Evolutionary conservation across 1,140 invertebrate species (phyloP).

Genomic region (Ericerus pela): DNA sequence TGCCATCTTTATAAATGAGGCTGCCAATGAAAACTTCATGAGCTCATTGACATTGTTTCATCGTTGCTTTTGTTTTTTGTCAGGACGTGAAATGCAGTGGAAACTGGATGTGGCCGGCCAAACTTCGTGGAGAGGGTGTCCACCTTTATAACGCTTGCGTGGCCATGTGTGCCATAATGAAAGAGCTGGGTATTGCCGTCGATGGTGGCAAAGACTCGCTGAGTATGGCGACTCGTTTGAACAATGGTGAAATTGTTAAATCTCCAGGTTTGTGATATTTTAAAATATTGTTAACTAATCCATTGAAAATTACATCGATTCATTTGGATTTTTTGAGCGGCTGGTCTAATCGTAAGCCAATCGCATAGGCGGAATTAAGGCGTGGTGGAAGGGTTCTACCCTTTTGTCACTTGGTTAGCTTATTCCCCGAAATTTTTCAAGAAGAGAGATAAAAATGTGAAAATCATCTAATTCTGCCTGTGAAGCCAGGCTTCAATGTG

Average conservation of each 20-base stretch:
- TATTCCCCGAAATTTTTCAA: too few species aligned
- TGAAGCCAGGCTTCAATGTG: too few species aligned
- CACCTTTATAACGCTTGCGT: constrained; percentile 69
- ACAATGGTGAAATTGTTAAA: constrained; percentile 52
- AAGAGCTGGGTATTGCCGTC: constrained; percentile 73
- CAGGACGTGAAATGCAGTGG: constrained; percentile 89
- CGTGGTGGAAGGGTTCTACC: too few species aligned
- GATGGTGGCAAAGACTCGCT: constrained; percentile 97
- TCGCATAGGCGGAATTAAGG: too few species aligned
- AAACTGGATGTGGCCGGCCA: constrained; percentile 99
- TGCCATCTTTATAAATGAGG: not conserved
- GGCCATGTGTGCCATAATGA: constrained; percentile 78
- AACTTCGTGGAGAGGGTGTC: constrained; percentile 79
- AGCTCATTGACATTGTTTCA: not conserved
- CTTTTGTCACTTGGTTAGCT: too few species aligned
- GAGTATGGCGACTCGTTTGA: constrained; percentile 86
- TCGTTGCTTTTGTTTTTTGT: constrained; percentile 2
- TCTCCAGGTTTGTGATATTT: constrained; percentile 44
- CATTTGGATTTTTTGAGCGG: not conserved
- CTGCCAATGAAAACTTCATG: not conserved
- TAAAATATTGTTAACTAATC: not conserved
- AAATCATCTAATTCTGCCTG: too few species aligned
- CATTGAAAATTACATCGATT: not conserved
- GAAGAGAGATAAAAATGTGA: too few species aligned
- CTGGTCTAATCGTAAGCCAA: not conserved